Base-by-base conservation (phyloP, 1,140 invertebrate species). In the Eumaeus atala region DNA sequence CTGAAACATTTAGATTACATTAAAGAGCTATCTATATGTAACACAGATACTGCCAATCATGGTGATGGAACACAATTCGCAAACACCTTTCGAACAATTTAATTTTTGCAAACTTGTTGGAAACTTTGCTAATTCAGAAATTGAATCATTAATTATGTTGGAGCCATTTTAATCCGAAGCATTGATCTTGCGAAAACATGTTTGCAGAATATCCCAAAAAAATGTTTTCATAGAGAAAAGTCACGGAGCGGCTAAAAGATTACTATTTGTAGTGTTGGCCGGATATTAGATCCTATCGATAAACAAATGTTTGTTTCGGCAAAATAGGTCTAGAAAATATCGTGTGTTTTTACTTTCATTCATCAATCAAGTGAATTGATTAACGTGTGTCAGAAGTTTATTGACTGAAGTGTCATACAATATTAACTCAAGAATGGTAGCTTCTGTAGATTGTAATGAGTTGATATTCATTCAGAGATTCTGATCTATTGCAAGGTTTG, bases 131-230 rank as follows among this genome's bases (percentile, higher is more conserved):
- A 33, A 36, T 40, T 17, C 8, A 17, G n/a, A 47, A 59, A 59
- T 54, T 44, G 18, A 35, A 40, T 59, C 54, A 54, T 62, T 61
- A 67, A 62, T 67, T 54, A 67, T 58, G 35, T 17, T 48, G 17
- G 37, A 33, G 48, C 54, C 48, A 59, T 54, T 64, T 66, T 58
- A 62, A 64, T 69, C 61, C 56, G 28, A 54, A 54, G 54, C 63
- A 64, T 65, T 59, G 56, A 67, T 70, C 64, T 62, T 64, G 61
- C 61, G 57, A 56, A 70, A 72, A 74, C 70, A 74, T 74, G 66
- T 72, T 74, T 74, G 54, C 38, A 51, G 14, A 35, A 51, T 47
- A 38, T 40, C 38, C 48, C 50, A 57, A 58, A 28, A 28, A 51
- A 50, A 54, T 56, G 28, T 48, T 62, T 37, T 53, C 51, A 44